Conservation (phyloP, 2,888 invertebrate species). For the Eupithecia subfuscata region DNA sequence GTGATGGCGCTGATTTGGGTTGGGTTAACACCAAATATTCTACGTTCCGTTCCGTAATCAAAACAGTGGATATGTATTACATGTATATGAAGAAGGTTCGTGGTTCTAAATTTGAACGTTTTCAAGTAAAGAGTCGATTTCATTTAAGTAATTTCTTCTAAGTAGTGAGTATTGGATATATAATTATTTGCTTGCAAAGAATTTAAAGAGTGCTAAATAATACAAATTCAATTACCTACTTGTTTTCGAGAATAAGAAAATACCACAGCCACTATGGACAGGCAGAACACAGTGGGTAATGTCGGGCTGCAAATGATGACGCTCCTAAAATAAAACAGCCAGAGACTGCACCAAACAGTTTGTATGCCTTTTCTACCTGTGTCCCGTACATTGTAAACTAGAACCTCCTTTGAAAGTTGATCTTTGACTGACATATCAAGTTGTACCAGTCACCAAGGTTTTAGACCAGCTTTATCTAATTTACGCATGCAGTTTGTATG, state of each 20-base stretch:
- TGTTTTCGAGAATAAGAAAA: background rate
- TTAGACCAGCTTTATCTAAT: constrained; percentile 27
- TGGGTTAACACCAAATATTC: too few relatives aligned
- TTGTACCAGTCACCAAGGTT: constrained; percentile 34
- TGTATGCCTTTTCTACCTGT: constrained; percentile 1
- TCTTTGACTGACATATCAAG: constrained; percentile 32
- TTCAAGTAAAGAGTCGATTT: too few relatives aligned
- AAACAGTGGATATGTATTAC: too few relatives aligned
- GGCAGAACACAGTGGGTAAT: background rate
- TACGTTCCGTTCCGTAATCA: too few relatives aligned
- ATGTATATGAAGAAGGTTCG: too few relatives aligned
- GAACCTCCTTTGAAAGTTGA: constrained; percentile 40
- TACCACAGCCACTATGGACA: background rate
- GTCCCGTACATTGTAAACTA: constrained; percentile 38
- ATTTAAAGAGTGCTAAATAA: background rate
- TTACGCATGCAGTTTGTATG: constrained; percentile 31
- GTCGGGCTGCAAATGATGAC: background rate
- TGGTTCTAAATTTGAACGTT: too few relatives aligned
- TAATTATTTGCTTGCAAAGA: background rate
- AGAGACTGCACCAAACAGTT: background rate
- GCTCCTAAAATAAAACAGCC: background rate
- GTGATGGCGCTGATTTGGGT: too few relatives aligned
- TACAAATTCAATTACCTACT: background rate
- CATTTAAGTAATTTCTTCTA: too few relatives aligned
- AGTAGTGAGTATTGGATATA: too few relatives aligned